Conservation (phyloP, 2,888 invertebrate genomes). For the Lydus trimaculatus region DNA sequence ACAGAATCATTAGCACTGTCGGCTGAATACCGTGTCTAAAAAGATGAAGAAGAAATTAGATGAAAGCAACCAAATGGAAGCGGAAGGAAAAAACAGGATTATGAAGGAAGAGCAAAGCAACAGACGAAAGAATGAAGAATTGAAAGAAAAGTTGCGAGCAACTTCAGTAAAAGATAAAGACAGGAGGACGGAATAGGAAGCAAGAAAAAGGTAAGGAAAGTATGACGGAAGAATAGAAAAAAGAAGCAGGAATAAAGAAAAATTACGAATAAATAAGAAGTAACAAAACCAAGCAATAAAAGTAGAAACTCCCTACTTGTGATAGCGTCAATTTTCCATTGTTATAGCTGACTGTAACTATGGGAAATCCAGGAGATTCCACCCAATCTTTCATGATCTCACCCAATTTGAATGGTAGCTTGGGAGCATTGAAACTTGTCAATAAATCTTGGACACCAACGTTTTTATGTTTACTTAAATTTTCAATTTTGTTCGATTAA, state of each 20-base stretch:
- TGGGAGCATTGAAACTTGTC: not conserved
- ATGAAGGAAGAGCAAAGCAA: too few relatives aligned
- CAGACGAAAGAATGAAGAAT: too few relatives aligned
- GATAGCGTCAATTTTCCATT: slow-evolving; percentile 20
- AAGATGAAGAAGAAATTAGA: not conserved
- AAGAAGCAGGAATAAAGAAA: too few relatives aligned
- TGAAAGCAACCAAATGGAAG: too few relatives aligned
- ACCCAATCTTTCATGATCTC: slow-evolving; percentile 68
- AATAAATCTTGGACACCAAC: not conserved
- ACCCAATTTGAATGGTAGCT: not conserved
- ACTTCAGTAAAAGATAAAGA: too few relatives aligned
- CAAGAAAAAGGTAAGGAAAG: too few relatives aligned
- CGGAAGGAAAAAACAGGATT: too few relatives aligned
- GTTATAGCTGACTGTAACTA: slow-evolving; percentile 59
- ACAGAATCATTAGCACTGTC: slow-evolving; percentile 16
- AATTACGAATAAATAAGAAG: too few relatives aligned
- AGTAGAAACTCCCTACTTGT: slow-evolving; percentile 31
- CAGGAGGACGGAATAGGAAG: too few relatives aligned
- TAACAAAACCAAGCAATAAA: too few relatives aligned
- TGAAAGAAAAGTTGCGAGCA: too few relatives aligned
- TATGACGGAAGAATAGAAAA: too few relatives aligned
- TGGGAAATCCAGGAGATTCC: slow-evolving; percentile 66
- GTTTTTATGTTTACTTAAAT: not conserved
- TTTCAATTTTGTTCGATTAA: not conserved
- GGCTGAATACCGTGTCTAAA: slow-evolving; percentile 30